Evolutionary conservation across 1,140 invertebrate genomes (phyloP).

Genomic region (Drosophila punjabiensis): DNA sequence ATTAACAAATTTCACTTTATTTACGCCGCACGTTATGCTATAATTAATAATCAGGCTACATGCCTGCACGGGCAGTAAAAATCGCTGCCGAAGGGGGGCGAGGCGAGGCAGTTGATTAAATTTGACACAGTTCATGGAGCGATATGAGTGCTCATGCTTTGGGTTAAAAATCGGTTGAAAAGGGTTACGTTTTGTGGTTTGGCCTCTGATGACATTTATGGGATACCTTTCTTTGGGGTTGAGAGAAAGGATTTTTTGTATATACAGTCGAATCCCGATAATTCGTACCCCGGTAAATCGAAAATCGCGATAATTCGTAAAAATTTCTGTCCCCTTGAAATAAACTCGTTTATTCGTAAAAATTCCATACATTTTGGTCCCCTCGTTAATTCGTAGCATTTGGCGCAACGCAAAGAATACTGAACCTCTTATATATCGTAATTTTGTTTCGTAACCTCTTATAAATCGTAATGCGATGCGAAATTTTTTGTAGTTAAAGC

Average conservation of each 20-base stretch:
- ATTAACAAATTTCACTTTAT: conserved; percentile 82
- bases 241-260: not conserved
- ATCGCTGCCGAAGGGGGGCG: conserved; percentile 27
- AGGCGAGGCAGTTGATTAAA: conserved; percentile 69
- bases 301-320: too few relatives aligned
- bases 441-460: too few relatives aligned
- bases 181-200: conserved; percentile 66
- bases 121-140: conserved; percentile 69
- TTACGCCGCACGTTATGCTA: conserved; percentile 77
- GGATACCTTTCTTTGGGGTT: conserved; percentile 12
- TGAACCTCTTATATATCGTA: too few relatives aligned
- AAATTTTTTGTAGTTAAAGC: too few relatives aligned
- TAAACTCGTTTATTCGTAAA: too few relatives aligned
- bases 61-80: conserved; percentile 33
- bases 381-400: too few relatives aligned
- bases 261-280: too few relatives aligned
- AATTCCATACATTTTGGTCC: too few relatives aligned
- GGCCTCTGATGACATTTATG: conserved; percentile 68
- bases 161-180: conserved; percentile 50
- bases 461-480: too few relatives aligned
- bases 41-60: conserved; percentile 70
- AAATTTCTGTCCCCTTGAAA: too few relatives aligned
- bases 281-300: too few relatives aligned
- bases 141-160: conserved; percentile 13
- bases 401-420: too few relatives aligned